These are phyloP conservation scores for Sminthurinus aureus DNA, from an alignment of 2,888 invertebrate species.

Conservation along the genomic window DNA sequence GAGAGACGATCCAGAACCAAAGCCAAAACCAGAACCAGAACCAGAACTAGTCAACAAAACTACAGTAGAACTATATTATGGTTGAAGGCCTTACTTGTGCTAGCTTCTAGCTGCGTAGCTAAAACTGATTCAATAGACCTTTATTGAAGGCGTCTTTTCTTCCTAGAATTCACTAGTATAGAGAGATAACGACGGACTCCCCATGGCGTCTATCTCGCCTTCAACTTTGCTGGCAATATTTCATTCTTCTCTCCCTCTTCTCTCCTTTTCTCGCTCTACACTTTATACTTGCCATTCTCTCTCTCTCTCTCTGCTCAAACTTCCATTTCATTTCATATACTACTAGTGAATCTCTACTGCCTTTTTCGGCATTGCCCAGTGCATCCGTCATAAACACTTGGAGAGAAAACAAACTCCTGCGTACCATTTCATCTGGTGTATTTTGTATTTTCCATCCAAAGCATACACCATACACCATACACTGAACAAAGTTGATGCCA, in stretches of 20 bases:
- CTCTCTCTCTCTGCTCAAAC: neutral
- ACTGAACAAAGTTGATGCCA: neutral
- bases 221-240: slow-evolving; percentile 54
- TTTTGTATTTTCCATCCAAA: too few relatives aligned
- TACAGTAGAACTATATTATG: too few relatives aligned
- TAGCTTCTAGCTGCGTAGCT: slow-evolving; percentile 41
- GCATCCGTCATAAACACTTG: slow-evolving; percentile 18
- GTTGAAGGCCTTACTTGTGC: slow-evolving; percentile 14
- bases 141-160: slow-evolving; percentile 44
- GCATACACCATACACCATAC: neutral
- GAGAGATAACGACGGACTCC: slow-evolving; percentile 56
- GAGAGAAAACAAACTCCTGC: neutral
- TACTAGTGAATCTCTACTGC: neutral
- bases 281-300: neutral
- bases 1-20: neutral
- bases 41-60: neutral
- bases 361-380: slow-evolving; percentile 19
- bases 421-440: neutral
- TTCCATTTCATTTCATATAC: slow-evolving; percentile 7
- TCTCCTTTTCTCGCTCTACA: neutral
- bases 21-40: too few relatives aligned
- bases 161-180: slow-evolving; percentile 30
- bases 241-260: slow-evolving; percentile 43
- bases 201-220: slow-evolving; percentile 53
- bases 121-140: slow-evolving; percentile 52